Base-by-base conservation (phyloP, 2,797 vertebrate genomes). In the Salarias fasciatus region DNA sequence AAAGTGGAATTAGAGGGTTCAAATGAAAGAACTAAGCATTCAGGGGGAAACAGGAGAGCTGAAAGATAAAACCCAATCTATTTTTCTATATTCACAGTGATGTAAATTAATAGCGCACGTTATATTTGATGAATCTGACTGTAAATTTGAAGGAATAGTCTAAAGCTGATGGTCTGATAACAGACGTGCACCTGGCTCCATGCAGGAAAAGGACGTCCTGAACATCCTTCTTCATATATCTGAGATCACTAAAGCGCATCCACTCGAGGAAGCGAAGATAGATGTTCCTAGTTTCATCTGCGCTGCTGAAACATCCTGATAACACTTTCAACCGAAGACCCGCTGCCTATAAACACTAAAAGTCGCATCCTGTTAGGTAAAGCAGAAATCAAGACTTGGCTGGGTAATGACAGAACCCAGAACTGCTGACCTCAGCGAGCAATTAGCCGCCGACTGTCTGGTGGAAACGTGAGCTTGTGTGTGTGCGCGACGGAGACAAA, bases 341-440 rank as follows among this genome's bases (percentile, higher is more conserved):
- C 6, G 44, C 31, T 64, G 46, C 46, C 33, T 45, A 49, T 49
- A 61, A 87, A 80, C 75, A 74, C 44, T 50, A 40, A 65, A 45
- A 77, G 77, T 83, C 84, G 72, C 47, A 52, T 74, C 72, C 60
- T 72, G 81, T 86, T 75, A 68, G 70, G 48, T 30, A 73, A 52
- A 69, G 65, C 76, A 79, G 72, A 77, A 84, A 80, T 88, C 76
- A 80, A 52, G 67, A 53, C 74, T 60, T 50, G 4, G 10, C 45
- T 13, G 2, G 0, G 61, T 61, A 73, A 80, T 55, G 68, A 70
- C 9, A 2, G 41, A 62, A 53, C 42, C 9, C 33, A 56, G 47
- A 65, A 71, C 44, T 55, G 82, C 85, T 86, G 85, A 84, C 69
- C 82, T 87, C 79, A 83, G 83, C 85, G 83, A 69, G 83, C 84